Base-by-base conservation (phyloP, 2,888 invertebrate genomes). In the Gymnocheta viridis region DNA sequence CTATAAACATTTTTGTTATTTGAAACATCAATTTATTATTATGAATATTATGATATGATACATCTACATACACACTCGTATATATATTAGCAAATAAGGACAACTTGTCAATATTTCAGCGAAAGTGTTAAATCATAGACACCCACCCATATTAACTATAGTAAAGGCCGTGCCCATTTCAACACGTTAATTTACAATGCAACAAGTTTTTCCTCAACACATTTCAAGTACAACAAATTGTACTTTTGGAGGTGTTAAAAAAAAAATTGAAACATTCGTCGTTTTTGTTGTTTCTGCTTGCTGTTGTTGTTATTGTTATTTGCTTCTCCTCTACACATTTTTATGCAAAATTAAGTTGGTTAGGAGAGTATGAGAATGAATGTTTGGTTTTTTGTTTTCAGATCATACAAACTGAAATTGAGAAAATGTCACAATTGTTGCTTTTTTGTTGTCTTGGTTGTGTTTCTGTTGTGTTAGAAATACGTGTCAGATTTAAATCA, bases 401-500 rank as follows among this genome's bases (percentile, higher is more conserved):
- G 12, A 67, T 58, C 54, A 47, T 29, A 77, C 58, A 73, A 70
- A 81, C 66, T 54, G 29, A 77, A 81, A 84, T 84, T 84, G 84
- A 84, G 81, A 84, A 84, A 84, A 84, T 84, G 84, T 84, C 84
- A 84, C 81, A 81, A 67, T 84, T 80, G 72, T 64, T 77, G 66
- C n/a, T 35, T 67, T 77, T 56, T 58, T 41, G 51, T 62, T 67
- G 58, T 62, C 47, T 60, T 70, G 66, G 38, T 69, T 29, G 49
- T 82, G n/a, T 58, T 74, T 44, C 56, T 77, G 64, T 78, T 82
- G 51, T 51, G 72, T 38, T 67, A 62, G 67, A 67, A 81, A 81
- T 81, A 84, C 77, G 81, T 84, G 84, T 81, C 84, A 84, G 84
- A 84, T 84, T 73, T 62, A 84, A 80, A 84, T 84, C 84, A 84